Evolutionary conservation across 2,888 invertebrate species (phyloP), one percentile per base, ranked within the genome.

Genomic region (Ormyrus labotus): DNA sequence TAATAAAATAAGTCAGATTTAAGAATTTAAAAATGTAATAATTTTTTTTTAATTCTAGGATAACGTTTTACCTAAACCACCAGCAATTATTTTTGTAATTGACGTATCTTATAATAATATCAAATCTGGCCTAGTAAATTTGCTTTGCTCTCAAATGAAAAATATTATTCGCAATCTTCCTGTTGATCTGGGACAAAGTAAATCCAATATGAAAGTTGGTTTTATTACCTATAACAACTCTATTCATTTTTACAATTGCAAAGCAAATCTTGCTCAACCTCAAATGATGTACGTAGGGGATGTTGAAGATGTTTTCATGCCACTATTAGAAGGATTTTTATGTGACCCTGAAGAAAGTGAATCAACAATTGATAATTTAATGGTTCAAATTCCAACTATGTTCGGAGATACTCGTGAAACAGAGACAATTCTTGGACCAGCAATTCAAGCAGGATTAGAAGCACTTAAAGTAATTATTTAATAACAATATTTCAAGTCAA

Each of bases 211-310:
- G 91, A 94, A 95, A 87, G 96, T 99, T 75, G 99, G 99, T 2
- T 98, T 99, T 92, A 98, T 99, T 84, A 99, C 99, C 0, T 99
- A 98, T 92, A 98, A 96, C 89, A 97, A 95, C 87, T 96, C 95
- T 0, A 96, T 98, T 45, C 98, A 98, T 90, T 98, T 98, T 91
- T 98, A 98, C 89, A 98, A 98, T 88, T 95, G 98, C 81, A 97
- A 98, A 93, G 95, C 95, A 87, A 90, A 90, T 84, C 92, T 97
- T 78, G 96, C 95, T 0, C 97, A 97, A 89, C 99, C 98, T 0
- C 98, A 98, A 92, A 98, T 99, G 98, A 92, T 99, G 93, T 96
- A 97, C 0, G 98, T 99, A 19, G 97, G 98, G 0, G 99, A 99
- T 91, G 94, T 98, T 58, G 93, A 95, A 64, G 99, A 99, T 90